Conservation (phyloP, 2,113 vertebrate genomes). For the Oryzias melastigma region DNA sequence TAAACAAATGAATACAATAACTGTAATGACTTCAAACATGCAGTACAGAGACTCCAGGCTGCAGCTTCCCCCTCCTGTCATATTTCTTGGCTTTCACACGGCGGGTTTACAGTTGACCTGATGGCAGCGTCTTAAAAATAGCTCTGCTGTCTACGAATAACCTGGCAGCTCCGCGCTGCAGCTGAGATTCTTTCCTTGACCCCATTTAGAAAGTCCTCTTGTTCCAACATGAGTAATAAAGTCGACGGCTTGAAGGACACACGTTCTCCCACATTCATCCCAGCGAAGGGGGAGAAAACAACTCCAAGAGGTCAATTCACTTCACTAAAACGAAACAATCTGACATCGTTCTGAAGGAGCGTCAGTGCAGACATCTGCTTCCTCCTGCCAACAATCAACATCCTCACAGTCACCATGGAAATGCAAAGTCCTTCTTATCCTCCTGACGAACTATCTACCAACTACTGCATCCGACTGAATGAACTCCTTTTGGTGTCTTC, state of each 20-base stretch:
- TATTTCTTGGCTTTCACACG: conserved; percentile 32
- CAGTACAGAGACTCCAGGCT: background rate
- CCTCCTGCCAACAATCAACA: too few relatives aligned
- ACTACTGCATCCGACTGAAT: too few relatives aligned
- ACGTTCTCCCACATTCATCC: conserved; percentile 1
- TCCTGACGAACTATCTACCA: too few relatives aligned
- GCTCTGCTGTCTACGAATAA: conserved; percentile 59
- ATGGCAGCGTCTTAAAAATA: conserved; percentile 62
- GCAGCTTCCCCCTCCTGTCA: background rate
- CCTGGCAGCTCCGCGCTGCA: conserved; percentile 54
- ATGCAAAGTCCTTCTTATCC: too few relatives aligned
- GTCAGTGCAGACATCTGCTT: too few relatives aligned
- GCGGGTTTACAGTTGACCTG: conserved; percentile 50
- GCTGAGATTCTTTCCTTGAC: conserved; percentile 64
- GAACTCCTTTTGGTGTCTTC: too few relatives aligned
- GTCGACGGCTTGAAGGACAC: conserved; percentile 37
- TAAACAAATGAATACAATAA: background rate
- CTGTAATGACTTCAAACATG: background rate
- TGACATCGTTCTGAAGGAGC: too few relatives aligned
- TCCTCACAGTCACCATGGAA: too few relatives aligned
- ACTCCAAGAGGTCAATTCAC: background rate
- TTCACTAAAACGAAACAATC: too few relatives aligned
- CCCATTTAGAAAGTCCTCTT: conserved; percentile 43
- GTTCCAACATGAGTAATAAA: conserved; percentile 31
- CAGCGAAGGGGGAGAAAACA: background rate